phyloP scores from a whole-genome alignment of 2,797 vertebrate species.

The Astyanax mexicanus region DNA sequence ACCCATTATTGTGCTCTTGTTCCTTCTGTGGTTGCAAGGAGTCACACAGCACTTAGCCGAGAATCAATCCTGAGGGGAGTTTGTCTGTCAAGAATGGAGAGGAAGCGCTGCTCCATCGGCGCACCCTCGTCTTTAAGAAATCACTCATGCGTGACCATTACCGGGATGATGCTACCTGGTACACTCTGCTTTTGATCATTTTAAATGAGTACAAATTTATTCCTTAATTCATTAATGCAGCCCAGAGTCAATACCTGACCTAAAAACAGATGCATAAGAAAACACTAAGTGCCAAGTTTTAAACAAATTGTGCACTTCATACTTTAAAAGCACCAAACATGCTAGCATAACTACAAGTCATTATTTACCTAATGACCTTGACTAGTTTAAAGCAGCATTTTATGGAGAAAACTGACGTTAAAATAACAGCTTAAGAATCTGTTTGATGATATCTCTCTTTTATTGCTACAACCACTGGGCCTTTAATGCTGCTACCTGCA shows the following conservation, averaged over 20 bases:
- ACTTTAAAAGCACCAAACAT: slow-evolving; percentile 5
- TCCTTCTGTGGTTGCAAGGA: slow-evolving; percentile 7
- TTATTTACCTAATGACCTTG: not conserved
- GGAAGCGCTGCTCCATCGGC: not conserved
- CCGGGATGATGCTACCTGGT: not conserved
- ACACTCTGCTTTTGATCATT: not conserved
- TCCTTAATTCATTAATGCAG: slow-evolving; percentile 12
- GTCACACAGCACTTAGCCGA: slow-evolving; percentile 21
- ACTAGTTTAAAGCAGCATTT: too few relatives aligned
- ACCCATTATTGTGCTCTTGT: slow-evolving; percentile 25
- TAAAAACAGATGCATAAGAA: slow-evolving; percentile 6
- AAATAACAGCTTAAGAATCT: too few relatives aligned
- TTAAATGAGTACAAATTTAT: not conserved
- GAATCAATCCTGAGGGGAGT: slow-evolving; percentile 17
- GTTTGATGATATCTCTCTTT: too few relatives aligned
- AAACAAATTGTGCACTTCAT: not conserved
- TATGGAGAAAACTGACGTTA: too few relatives aligned
- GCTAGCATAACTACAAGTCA: not conserved
- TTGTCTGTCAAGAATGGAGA: slow-evolving; percentile 1
- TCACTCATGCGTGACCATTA: not conserved
- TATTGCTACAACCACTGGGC: too few relatives aligned
- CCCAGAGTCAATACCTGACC: not conserved
- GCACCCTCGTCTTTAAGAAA: slow-evolving; percentile 4
- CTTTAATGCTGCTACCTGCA: too few relatives aligned
- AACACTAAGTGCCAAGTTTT: not conserved